Percentiles rank a stretch among this genome's conserved stretches.
Conservation (phyloP, 2,888 invertebrate genomes). For the Aporophyla nigra region DNA sequence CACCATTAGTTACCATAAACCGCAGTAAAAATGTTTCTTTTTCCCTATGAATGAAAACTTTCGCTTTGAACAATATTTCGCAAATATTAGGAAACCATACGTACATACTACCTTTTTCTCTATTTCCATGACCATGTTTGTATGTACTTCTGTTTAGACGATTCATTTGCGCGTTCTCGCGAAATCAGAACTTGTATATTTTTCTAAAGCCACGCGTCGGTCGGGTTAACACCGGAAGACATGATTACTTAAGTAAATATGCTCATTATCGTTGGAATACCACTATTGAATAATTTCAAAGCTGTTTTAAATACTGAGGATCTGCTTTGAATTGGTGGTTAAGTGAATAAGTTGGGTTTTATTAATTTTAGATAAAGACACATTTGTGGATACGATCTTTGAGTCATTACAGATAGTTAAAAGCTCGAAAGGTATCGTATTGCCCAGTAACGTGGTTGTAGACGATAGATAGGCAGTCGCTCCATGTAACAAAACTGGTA, state of each 20-base stretch:
- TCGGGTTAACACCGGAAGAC: conserved; percentile 38
- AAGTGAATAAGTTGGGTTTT: no score
- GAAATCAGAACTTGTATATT: conserved; percentile 41
- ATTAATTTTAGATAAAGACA: background rate
- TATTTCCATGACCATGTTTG: conserved; percentile 19
- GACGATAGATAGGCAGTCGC: no score
- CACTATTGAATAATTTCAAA: background rate
- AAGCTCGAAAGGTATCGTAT: no score
- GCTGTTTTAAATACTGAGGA: background rate
- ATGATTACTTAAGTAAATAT: conserved; percentile 36
- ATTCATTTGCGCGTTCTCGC: conserved; percentile 23
- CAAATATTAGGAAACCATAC: conserved; percentile 52
- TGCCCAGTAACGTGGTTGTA: no score
- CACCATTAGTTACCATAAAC: conserved; percentile 35
- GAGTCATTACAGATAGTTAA: no score
- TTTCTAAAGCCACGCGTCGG: conserved; percentile 22
- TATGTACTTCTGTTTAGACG: conserved; percentile 52
- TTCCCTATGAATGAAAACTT: conserved; percentile 51
- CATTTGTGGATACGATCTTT: no score
- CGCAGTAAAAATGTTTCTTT: conserved; percentile 28
- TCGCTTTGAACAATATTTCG: conserved; percentile 43
- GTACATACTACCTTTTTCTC: conserved; percentile 30
- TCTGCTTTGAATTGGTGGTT: background rate
- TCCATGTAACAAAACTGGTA: no score
- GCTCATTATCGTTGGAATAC: conserved; percentile 9